Conservation (phyloP, 35 echinoderm and acorn worm genomes). For the Anneissia japonica region DNA sequence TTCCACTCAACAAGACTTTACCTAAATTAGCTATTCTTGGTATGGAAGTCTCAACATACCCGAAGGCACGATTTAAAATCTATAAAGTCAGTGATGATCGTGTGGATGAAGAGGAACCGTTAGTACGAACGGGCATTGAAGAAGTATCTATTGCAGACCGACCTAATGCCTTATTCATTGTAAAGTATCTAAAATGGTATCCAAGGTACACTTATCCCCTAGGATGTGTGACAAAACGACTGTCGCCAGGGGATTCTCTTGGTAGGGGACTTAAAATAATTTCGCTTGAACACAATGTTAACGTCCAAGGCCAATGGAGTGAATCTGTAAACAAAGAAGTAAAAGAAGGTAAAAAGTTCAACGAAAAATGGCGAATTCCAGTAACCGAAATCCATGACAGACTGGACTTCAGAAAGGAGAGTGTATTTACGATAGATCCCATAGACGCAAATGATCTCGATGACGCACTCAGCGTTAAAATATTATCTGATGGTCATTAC, state of each 20-base stretch:
- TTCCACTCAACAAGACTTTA: conserved; percentile 66
- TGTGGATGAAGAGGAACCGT: conserved; percentile 8
- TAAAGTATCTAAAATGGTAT: conserved; percentile 61
- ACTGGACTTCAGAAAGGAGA: conserved; percentile 34
- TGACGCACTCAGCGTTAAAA: conserved; percentile 66
- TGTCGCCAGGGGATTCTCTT: conserved; percentile 51
- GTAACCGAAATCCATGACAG: conserved; percentile 29
- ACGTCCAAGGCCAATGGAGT: conserved; percentile 49
- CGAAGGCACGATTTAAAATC: neutral
- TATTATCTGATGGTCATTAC: conserved; percentile 26
- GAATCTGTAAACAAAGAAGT: conserved; percentile 26
- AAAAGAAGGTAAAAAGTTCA: neutral
- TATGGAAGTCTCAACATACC: neutral
- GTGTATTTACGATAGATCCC: conserved; percentile 71
- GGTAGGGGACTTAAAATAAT: conserved; percentile 55
- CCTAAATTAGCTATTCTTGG: no score
- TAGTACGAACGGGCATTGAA: conserved; percentile 22
- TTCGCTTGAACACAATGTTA: conserved; percentile 48
- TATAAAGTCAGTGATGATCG: no score
- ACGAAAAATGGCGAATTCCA: conserved; percentile 64
- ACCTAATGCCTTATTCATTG: conserved; percentile 66
- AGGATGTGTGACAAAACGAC: conserved; percentile 58
- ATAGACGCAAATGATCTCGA: conserved; percentile 63
- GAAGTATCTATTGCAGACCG: conserved; percentile 37
- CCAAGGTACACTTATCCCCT: conserved; percentile 56